Evolutionary conservation across 1,140 invertebrate species (phyloP), one percentile per base, ranked within the genome.

Genomic region (Drosophila guanche): DNA sequence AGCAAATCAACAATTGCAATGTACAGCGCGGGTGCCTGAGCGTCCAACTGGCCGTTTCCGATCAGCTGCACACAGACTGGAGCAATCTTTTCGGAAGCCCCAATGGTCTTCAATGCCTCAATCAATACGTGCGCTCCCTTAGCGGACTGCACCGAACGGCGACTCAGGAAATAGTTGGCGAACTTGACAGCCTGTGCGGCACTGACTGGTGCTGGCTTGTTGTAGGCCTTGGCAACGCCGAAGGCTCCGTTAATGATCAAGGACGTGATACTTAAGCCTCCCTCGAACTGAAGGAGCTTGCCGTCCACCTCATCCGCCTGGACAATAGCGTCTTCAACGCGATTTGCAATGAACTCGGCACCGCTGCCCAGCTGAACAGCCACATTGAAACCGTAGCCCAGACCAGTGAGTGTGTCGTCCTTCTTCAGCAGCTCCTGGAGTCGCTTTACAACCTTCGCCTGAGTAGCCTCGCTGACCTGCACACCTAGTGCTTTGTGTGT

Each of bases 271-370:
- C 93, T 93, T 14, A 95, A 92, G 5, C 98, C 98, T 41, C 98
- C 98, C 92, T 99, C 98, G 92, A 98, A 99, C 92, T 99, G 96
- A 41, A 98, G 93, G 71, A 95, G 95, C 81, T 95, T 95, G 7
- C 95, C 95, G 93, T 99, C 96, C 22, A 98, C 95, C 94, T 99
- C 98, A 93, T 99, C 98, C 33, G 98, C 98, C 91, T 99, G 97
- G 10, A 97, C 95, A 72, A 99, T 93, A 43, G 97, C 95, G 92
- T 98, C 97, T 92, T 98, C 97, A 48, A 98, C 95, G 48, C 96
- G 94, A 59, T 97, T 94, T 58, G 95, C 94, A 37, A 95, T 95
- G 92, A 96, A 96, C 77, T 95, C 94, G 41, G 95, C 93, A 67
- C 94, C 93, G 20, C 92, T 91, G 0, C 94, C 81, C 70, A 95